Evolutionary conservation across 2,888 invertebrate genomes (phyloP), one percentile per base, ranked within the genome.

Genomic region (Leptopilina syphax): DNA sequence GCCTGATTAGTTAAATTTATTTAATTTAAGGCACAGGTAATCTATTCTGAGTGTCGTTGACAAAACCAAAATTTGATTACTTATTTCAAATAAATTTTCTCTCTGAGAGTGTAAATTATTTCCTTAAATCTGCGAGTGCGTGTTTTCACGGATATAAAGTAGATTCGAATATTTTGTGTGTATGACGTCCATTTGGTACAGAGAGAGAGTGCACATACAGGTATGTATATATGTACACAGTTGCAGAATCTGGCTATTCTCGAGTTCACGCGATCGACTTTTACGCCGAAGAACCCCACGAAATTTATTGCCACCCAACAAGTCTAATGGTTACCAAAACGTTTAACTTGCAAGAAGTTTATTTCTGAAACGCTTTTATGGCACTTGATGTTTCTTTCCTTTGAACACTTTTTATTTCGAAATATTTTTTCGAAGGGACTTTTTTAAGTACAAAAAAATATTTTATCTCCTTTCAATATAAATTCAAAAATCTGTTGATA

Each of bases 181-280:
- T 47, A 77, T 76, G 78, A 76, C 63, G 68, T 57, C 18, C 67
- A 44, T 65, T 47, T 66, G 78, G 60, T 65, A 67, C 47, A 67
- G 34, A 3, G 34, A 34, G 34, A 34, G 3, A 34, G 34, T 41
- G 10, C 41, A n/a, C 57, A 70, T 54, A 73, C 73, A 73, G 73
- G 57, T 73, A 73, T 50, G 13, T 27, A 54, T 54, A 54, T 34
- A 73, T 34, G 57, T 73, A 73, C 24, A 57, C 54, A 73, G 41
- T 57, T 63, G n/a, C 18, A 77, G 66, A 65, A 65, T 50, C 47
- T 47, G 78, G 65, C 76, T 79, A 79, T 79, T 78, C 79, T 79
- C 57, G 76, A 68, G 68, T 63, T 50, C 50, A 47, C 65, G 78
- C 82, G 77, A 82, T 82, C 79, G 77, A 81, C 65, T 65, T 34